Conservation (phyloP, 2,797 vertebrate genomes). For the Acipenser transmontanus region DNA sequence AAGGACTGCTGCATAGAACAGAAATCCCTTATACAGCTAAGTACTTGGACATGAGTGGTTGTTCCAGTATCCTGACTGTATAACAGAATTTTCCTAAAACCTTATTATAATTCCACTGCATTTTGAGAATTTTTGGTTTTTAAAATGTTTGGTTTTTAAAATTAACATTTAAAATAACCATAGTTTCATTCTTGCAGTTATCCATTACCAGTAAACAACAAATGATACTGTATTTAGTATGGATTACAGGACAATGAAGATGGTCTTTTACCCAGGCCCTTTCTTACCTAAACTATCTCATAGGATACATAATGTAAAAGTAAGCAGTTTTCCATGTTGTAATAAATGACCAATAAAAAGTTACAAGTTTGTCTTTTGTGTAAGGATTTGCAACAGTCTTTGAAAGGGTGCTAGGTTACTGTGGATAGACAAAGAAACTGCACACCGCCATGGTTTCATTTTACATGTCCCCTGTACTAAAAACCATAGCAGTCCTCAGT, state of each 20-base stretch:
- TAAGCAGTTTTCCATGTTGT: background rate
- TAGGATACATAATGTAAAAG: too few relatives aligned
- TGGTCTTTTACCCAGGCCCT: too few relatives aligned
- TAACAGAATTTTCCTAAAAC: conserved; percentile 35
- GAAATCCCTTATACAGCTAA: conserved; percentile 59
- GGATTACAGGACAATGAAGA: too few relatives aligned
- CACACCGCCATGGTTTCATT: conserved; percentile 43
- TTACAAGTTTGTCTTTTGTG: conserved; percentile 37
- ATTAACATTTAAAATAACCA: too few relatives aligned
- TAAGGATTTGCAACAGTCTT: conserved; percentile 36
- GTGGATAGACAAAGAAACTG: conserved; percentile 41
- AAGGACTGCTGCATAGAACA: conserved; percentile 48
- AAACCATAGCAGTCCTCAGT: conserved; percentile 12
- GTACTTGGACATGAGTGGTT: conserved; percentile 64
- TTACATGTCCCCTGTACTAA: conserved; percentile 45
- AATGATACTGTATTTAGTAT: too few relatives aligned
- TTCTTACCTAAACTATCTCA: too few relatives aligned
- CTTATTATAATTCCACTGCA: too few relatives aligned
- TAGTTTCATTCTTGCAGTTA: too few relatives aligned
- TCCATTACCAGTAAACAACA: too few relatives aligned
- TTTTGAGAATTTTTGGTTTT: too few relatives aligned
- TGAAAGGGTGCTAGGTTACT: conserved; percentile 33
- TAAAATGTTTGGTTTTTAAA: too few relatives aligned
- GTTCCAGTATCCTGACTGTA: conserved; percentile 65
- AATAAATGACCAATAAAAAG: conserved; percentile 26